Percentiles rank a stretch among this genome's conserved stretches.
Evolutionary conservation across 2,888 invertebrate species (phyloP).

Genomic region (Hipparchia semele): DNA sequence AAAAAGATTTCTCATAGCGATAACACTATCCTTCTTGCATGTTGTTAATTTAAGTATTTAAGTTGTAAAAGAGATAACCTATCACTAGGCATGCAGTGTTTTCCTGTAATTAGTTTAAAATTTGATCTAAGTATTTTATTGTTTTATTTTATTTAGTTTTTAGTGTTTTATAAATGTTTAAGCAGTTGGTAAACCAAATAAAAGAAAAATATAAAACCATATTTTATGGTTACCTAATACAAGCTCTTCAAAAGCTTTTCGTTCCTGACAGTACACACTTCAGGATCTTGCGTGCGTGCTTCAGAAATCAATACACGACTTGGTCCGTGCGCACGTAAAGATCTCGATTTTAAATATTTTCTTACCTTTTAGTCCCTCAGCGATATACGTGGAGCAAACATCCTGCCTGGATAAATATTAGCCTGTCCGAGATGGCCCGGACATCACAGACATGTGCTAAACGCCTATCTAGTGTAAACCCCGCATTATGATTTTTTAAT

Average conservation of each 20-base stretch:
- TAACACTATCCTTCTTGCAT: too few species aligned
- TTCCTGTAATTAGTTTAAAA: too few species aligned
- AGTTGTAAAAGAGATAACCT: too few species aligned
- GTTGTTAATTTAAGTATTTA: too few species aligned
- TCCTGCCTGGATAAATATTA: constrained; percentile 77
- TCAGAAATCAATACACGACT: constrained; percentile 47
- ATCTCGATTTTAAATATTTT: constrained; percentile 67
- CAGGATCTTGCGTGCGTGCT: constrained; percentile 21
- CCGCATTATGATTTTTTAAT: constrained; percentile 29
- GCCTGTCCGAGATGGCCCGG: constrained; percentile 55
- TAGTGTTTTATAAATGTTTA: too few species aligned
- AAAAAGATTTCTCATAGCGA: too few species aligned
- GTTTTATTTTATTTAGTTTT: too few species aligned
- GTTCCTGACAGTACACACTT: constrained; percentile 20
- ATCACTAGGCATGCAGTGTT: too few species aligned
- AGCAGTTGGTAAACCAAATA: too few species aligned
- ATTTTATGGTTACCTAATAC: too few species aligned
- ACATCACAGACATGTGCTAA: constrained; percentile 70
- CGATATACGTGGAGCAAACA: constrained; percentile 72
- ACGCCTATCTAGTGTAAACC: constrained; percentile 57
- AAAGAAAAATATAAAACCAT: too few species aligned
- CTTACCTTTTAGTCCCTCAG: constrained; percentile 68
- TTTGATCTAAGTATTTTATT: too few species aligned
- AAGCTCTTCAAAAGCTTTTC: constrained; percentile 1
- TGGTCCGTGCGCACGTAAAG: constrained; percentile 54